Conservation (phyloP, 1,140 invertebrate species). For the Harlomillsia oculata region DNA sequence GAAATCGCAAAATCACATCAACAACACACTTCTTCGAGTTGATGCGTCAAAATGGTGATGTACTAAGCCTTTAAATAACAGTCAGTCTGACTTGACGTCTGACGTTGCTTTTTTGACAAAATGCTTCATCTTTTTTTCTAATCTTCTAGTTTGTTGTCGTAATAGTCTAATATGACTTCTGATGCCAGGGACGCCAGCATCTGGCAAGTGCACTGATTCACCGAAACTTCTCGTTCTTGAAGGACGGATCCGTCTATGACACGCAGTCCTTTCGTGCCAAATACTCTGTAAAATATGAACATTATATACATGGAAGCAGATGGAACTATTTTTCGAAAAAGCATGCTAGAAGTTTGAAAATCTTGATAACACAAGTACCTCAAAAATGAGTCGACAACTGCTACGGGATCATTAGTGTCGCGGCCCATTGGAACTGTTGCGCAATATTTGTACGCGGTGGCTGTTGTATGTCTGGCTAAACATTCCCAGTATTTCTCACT, state of each 20-base stretch:
- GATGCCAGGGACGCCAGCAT: slow-evolving; percentile 25
- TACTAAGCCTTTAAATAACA: too few relatives aligned
- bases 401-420: not conserved
- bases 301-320: too few relatives aligned
- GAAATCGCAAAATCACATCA: too few relatives aligned
- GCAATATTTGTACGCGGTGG: slow-evolving; percentile 12
- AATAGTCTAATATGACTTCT: slow-evolving; percentile 23
- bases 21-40: too few relatives aligned
- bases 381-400: slow-evolving; percentile 17
- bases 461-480: slow-evolving; percentile 24
- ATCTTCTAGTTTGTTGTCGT: slow-evolving; percentile 9
- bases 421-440: slow-evolving; percentile 13
- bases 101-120: too few relatives aligned
- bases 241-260: slow-evolving; percentile 30
- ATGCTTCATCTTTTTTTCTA: not conserved
- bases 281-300: slow-evolving; percentile 19
- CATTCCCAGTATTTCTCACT: slow-evolving; percentile 49
- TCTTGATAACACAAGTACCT: not conserved
- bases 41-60: too few relatives aligned
- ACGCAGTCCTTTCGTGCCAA: slow-evolving; percentile 23
- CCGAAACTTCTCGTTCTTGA: slow-evolving; percentile 23
- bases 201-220: slow-evolving; percentile 25
- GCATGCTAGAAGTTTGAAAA: not conserved
- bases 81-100: too few relatives aligned
- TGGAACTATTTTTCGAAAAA: not conserved